Base-by-base conservation (phyloP, 2,888 invertebrate species). In the Pachydiplax longipennis region DNA sequence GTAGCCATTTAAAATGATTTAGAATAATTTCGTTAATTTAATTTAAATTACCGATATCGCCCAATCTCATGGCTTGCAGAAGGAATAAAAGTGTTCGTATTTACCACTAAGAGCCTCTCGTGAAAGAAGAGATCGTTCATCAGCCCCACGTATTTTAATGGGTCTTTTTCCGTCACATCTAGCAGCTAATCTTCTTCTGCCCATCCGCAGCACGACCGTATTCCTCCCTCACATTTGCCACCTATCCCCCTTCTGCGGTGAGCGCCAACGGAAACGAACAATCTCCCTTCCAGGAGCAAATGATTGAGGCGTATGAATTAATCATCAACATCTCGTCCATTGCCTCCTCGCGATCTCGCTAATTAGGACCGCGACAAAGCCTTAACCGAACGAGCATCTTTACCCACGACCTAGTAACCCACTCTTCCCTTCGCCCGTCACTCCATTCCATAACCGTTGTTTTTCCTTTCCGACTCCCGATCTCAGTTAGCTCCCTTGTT, bases 271-370 rank as follows among this genome's bases (percentile, higher is more conserved):
- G n/a, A 61, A 61, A n/a, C 61, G 18, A 18, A 4, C 31, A 12
- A n/a, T 73, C 73, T 3, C 25, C 31, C 61, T 61, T n/a, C 31
- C 31, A 58, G 22, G 58, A 1, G 15, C 58, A 31, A 73, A 73
- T 73, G 73, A 73, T 73, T 73, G 73, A 73, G 73, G 73, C 73
- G n/a, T 73, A 73, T 73, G 73, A 73, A 73, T 73, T 73, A 73
- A 73, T 73, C 73, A 73, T 73, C 73, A 73, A 73, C 73, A 25
- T 73, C 31, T 73, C 31, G 73, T 73, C 31, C 31, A 73, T 73
- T 65, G 65, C 65, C 65, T 65, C 31, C 31, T 12, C 73, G 25
- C 25, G 25, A 73, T 73, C 73, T 25, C 73, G 73, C 22, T 73
- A 73, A 73, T 73, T 73, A 73, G 73, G 31, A 31, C 73, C 73